Evolutionary conservation across 2,797 vertebrate genomes (phyloP).

Genomic region (Sarcophilus harrisii): DNA sequence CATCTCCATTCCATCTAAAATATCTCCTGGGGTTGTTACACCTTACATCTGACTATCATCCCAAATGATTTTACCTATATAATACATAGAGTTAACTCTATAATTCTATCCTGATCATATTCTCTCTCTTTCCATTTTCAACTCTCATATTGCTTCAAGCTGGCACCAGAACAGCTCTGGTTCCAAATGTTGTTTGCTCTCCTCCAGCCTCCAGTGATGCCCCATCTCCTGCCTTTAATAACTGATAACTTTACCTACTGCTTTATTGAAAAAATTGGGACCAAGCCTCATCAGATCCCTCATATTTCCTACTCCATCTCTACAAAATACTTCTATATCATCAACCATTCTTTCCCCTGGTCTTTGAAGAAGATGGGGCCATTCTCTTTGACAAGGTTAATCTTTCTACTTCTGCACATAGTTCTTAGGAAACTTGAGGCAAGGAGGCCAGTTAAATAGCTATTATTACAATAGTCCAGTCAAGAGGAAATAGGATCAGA

Average conservation of each 20-base stretch:
- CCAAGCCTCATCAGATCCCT: background rate
- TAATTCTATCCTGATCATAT: background rate
- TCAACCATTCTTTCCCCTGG: background rate
- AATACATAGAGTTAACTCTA: background rate
- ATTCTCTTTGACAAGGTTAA: background rate
- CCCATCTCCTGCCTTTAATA: background rate
- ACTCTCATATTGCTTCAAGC: background rate
- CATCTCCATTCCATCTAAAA: background rate
- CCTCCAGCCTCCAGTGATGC: background rate
- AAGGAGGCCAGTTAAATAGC: background rate
- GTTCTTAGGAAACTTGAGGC: background rate
- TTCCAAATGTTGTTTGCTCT: background rate
- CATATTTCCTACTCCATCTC: background rate
- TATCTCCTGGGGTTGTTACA: background rate
- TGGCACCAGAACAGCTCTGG: background rate
- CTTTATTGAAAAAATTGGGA: background rate
- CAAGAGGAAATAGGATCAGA: background rate
- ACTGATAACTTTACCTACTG: background rate
- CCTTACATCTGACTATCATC: background rate
- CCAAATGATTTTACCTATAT: background rate
- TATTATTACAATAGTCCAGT: background rate
- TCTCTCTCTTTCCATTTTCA: background rate
- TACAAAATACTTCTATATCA: background rate
- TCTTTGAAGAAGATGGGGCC: background rate
- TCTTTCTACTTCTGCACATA: background rate